Conservation (phyloP, 2,113 vertebrate species). For the Sinocyclocheilus anophthalmus region DNA sequence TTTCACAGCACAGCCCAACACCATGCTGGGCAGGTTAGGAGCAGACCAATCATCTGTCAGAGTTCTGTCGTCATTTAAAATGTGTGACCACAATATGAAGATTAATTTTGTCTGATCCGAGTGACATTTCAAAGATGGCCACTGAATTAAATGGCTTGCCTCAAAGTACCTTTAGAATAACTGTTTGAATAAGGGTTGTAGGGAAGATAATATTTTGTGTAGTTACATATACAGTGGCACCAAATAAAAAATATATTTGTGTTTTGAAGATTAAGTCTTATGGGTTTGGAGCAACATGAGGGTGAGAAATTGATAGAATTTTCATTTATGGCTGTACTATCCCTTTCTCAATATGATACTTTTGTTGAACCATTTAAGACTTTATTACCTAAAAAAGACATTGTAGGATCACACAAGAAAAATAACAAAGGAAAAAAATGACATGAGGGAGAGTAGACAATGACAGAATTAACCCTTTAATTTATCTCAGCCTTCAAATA, state of each 20-base stretch:
- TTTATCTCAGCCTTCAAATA: neutral
- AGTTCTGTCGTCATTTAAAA: neutral
- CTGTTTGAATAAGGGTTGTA: no score
- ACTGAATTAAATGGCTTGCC: no score
- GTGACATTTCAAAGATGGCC: no score
- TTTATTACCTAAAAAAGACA: no score
- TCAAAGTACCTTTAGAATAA: no score
- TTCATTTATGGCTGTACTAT: neutral
- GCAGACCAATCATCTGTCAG: neutral
- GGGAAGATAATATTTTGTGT: no score
- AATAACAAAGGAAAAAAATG: neutral
- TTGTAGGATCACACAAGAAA: neutral
- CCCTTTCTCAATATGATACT: no score
- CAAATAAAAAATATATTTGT: neutral
- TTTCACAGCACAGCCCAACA: constrained; percentile 97
- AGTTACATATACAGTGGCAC: no score
- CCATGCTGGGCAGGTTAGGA: constrained; percentile 95
- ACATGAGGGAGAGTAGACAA: neutral
- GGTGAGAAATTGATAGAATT: neutral
- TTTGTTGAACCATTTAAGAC: no score
- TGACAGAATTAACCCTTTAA: neutral
- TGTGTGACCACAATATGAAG: neutral
- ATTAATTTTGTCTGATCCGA: neutral
- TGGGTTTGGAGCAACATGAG: neutral
- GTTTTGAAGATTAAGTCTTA: neutral